phyloP scores from a whole-genome alignment of 2,888 invertebrate species.

The Calliopum simillimum region DNA sequence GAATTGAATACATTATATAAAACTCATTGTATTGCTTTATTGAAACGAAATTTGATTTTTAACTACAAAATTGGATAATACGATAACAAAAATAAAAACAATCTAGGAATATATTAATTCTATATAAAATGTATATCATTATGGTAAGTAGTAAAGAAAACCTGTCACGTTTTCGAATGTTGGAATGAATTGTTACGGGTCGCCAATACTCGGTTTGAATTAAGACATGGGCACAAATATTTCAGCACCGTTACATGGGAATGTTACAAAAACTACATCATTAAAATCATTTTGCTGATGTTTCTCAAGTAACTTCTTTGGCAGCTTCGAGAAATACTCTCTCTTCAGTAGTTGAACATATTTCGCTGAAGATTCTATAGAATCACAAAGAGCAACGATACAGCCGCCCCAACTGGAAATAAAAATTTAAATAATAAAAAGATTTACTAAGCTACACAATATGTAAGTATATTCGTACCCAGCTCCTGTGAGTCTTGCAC shows the following conservation, averaged over 20 bases:
- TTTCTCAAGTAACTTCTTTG: conserved; percentile 64
- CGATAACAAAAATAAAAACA: no score
- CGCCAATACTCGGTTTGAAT: no score
- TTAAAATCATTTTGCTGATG: conserved; percentile 69
- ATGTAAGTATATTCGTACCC: conserved; percentile 71
- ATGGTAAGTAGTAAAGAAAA: no score
- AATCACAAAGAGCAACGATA: conserved; percentile 77
- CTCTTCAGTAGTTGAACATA: conserved; percentile 78
- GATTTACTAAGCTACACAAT: not conserved
- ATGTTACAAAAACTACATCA: conserved; percentile 77
- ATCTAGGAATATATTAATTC: no score
- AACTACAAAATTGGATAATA: no score
- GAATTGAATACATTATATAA: no score
- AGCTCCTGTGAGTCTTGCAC: conserved; percentile 95
- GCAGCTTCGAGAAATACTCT: conserved; percentile 75
- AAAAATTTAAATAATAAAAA: conserved; percentile 41
- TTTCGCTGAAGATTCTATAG: conserved; percentile 72
- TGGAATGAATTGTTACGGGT: not conserved
- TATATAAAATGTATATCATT: no score
- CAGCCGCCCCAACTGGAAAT: conserved; percentile 95
- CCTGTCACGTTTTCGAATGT: not conserved
- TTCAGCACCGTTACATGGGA: conserved; percentile 64
- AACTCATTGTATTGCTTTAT: no score
- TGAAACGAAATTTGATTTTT: no score
- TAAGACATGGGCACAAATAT: conserved; percentile 44